These are phyloP conservation scores for Mastigias papua DNA, from an alignment of 30 jellyfish, hydroid and myxozoan genomes.

Conservation along the genomic window DNA sequence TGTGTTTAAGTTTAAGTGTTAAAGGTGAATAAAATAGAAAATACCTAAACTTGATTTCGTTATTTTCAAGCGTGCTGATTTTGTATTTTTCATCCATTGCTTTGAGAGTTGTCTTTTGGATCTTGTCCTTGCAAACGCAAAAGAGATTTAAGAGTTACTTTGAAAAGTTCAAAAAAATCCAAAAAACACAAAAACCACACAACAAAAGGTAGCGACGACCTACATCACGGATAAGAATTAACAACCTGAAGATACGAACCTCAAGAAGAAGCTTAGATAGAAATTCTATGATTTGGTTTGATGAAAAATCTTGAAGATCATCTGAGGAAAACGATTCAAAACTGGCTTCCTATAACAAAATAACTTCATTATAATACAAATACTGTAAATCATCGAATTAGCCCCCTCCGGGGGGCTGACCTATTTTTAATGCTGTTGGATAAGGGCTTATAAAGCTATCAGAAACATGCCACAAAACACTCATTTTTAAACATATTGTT, in stretches of 20 bases:
- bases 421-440: too few relatives aligned
- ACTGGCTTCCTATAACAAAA: conserved; percentile 30
- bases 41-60: conserved; percentile 80
- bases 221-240: too few relatives aligned
- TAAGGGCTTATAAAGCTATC: too few relatives aligned
- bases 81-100: conserved; percentile 71
- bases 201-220: background rate
- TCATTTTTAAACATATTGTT: too few relatives aligned
- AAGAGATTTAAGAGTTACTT: too few relatives aligned
- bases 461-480: too few relatives aligned
- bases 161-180: too few relatives aligned
- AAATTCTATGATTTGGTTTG: conserved; percentile 64
- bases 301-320: conserved; percentile 62
- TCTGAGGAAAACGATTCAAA: conserved; percentile 41
- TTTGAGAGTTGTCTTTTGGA: conserved; percentile 30
- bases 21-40: background rate
- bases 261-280: conserved; percentile 50
- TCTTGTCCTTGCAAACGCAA: conserved; percentile 13
- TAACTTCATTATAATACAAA: background rate
- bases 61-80: conserved; percentile 51
- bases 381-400: background rate
- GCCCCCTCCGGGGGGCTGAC: too few relatives aligned
- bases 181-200: too few relatives aligned
- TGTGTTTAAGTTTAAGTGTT: too few relatives aligned
- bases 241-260: conserved; percentile 20